Evolutionary conservation across 2,113 vertebrate species (phyloP), one percentile per base, ranked within the genome.

Genomic region (Oceanodroma tethys): DNA sequence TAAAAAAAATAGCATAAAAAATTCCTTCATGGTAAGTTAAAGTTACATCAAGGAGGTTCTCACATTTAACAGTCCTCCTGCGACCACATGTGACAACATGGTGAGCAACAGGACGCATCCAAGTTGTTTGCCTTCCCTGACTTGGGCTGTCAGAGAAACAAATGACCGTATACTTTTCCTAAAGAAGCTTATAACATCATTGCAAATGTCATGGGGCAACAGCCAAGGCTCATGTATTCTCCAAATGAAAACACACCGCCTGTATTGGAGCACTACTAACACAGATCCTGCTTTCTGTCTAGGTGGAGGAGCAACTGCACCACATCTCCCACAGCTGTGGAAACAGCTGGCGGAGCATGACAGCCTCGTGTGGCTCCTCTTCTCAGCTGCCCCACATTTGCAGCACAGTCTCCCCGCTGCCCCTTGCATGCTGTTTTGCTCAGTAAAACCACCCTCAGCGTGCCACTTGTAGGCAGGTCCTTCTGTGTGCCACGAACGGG

Each of bases 101-200:
- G 55, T 82, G 63, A 70, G 53, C 38, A 91, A 70, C 83, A 72
- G 12, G 67, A 76, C 30, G 36, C 72, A 81, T 91, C 78, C 76
- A 85, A 56, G 78, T 92, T 47, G 6, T 63, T 94, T 95, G 75
- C 38, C 42, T 94, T n/a, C n/a, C n/a, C n/a, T n/a, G n/a, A n/a
- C n/a, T n/a, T 84, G 76, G 65, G 73, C 70, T 96, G 88, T 95
- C 91, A 91, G 89, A 88, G 80, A 97, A 96, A 95, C 29, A 83
- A 55, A 60, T 86, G 72, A 81, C 60, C 11, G 0, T 55, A 65
- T 73, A 47, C 76, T 91, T 96, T 91, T 58, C 71, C 80, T 82
- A 71, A 88, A 92, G 92, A 95, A 93, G 79, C 55, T 30, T 36
- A 74, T 82, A 86, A 73, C 52, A 81, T 79, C 14, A 26, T 62